Evolutionary conservation across 2,113 vertebrate species (phyloP).

Genomic region (Ciconia stormi): DNA sequence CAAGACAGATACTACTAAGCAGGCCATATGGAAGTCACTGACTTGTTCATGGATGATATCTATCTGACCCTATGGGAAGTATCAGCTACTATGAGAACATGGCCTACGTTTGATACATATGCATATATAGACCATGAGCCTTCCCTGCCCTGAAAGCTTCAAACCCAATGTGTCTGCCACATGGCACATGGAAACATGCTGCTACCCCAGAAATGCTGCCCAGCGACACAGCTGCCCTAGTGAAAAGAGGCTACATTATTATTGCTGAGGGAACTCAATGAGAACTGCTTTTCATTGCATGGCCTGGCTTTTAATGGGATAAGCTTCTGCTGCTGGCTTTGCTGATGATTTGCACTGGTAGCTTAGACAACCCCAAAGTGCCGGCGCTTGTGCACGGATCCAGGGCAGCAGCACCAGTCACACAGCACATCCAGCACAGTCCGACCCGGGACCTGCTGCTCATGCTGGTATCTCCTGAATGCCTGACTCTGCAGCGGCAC

Average conservation of each 20-base stretch:
- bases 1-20: not conserved
- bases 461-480: fast-evolving
- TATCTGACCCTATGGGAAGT: not conserved
- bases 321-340: not conserved
- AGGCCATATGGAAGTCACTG: not conserved
- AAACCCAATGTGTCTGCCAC: not conserved
- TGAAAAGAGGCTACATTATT: not conserved
- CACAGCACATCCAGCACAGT: not conserved
- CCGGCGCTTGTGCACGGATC: not conserved
- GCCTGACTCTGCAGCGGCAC: not conserved
- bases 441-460: not conserved
- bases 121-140: fast-evolving
- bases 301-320: not conserved
- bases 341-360: not conserved
- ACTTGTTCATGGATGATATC: not conserved
- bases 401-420: not conserved
- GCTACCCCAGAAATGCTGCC: not conserved
- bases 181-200: not conserved
- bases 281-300: not conserved
- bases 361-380: not conserved
- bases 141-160: not conserved
- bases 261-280: not conserved
- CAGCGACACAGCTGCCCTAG: not conserved
- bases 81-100: not conserved
- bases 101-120: not conserved